Conservation (phyloP, 2,113 vertebrate species). For the Ochotona princeps region DNA sequence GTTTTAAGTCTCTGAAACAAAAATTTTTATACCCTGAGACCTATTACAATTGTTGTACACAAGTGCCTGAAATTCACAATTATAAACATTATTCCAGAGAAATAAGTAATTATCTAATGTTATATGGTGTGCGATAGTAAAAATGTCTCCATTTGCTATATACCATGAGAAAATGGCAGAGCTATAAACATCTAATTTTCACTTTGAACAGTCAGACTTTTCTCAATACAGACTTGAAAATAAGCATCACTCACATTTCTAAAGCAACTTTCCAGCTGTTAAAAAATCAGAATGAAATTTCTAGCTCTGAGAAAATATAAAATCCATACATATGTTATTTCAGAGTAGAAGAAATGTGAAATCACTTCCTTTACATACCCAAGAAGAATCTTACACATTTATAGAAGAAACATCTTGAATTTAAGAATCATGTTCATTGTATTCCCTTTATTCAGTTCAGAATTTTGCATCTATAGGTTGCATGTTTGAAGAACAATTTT, state of each 20-base stretch:
- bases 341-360: neutral
- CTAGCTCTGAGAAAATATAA: neutral
- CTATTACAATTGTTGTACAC: neutral
- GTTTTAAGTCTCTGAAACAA: neutral
- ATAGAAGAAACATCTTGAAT: neutral
- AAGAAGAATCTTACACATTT: neutral
- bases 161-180: neutral
- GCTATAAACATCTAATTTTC: neutral
- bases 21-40: neutral
- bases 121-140: neutral
- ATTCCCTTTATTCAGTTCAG: neutral
- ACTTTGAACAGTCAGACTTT: neutral
- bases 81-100: neutral
- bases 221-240: neutral
- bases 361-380: neutral
- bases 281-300: conserved; percentile 16
- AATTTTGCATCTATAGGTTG: neutral
- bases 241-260: neutral
- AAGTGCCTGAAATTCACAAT: neutral
- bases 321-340: neutral
- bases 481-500: neutral
- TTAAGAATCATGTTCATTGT: neutral
- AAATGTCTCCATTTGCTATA: neutral
- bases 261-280: conserved; percentile 27
- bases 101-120: neutral